phyloP scores from a whole-genome alignment of 1,140 invertebrate species.

The Tetramorium alpestre region DNA sequence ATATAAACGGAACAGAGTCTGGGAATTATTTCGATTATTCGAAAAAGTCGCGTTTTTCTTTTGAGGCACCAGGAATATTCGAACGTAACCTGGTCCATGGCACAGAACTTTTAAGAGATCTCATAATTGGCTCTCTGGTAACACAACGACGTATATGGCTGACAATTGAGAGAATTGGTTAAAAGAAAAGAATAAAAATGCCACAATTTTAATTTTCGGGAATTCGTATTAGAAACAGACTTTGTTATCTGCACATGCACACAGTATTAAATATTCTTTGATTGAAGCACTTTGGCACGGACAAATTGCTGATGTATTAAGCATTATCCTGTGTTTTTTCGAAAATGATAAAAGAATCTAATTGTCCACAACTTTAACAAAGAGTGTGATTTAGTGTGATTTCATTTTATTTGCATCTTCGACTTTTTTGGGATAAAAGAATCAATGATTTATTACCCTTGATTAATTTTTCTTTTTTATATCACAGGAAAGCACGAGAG shows the following conservation, averaged over 20 bases:
- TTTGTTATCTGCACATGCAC: slow-evolving; percentile 28
- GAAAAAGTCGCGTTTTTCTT: slow-evolving; percentile 55
- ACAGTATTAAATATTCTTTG: slow-evolving; percentile 62
- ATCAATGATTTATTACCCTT: slow-evolving; percentile 58
- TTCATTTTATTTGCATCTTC: slow-evolving; percentile 49
- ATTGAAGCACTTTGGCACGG: slow-evolving; percentile 74
- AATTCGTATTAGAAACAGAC: slow-evolving; percentile 29
- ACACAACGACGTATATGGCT: slow-evolving; percentile 69
- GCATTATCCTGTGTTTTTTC: slow-evolving; percentile 30
- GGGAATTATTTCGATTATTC: slow-evolving; percentile 64
- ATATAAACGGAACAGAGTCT: slow-evolving; percentile 75
- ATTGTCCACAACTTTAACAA: slow-evolving; percentile 19
- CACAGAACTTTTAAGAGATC: slow-evolving; percentile 68
- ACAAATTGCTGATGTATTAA: slow-evolving; percentile 67
- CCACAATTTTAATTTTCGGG: slow-evolving; percentile 32
- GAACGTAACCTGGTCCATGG: slow-evolving; percentile 70
- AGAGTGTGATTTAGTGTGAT: slow-evolving; percentile 42
- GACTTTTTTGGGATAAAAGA: slow-evolving; percentile 36
- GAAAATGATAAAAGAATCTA: not conserved
- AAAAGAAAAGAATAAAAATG: slow-evolving; percentile 41
- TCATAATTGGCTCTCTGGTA: slow-evolving; percentile 66
- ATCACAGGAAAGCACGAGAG: slow-evolving; percentile 76
- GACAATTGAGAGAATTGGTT: slow-evolving; percentile 61
- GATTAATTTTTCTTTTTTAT: slow-evolving; percentile 68
- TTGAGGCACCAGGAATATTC: slow-evolving; percentile 62